Base-by-base conservation (phyloP, 1,140 invertebrate species). In the Geopemphigus sp. region DNA sequence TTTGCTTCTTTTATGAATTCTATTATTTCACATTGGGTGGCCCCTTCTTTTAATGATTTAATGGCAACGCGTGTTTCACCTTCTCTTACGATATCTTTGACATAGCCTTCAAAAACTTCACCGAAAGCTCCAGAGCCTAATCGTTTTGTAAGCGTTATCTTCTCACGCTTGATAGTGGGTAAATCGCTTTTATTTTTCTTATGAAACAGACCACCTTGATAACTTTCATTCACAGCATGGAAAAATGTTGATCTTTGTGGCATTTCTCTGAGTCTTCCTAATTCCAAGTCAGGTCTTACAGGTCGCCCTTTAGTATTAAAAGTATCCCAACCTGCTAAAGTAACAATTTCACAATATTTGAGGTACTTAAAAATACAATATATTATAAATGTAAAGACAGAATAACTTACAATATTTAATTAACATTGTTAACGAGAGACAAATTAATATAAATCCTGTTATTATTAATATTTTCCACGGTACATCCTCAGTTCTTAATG, bases 1-100 rank as follows among this genome's bases (percentile, higher is more conserved):
- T 95, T 91, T 0, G 97, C 97, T 87, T 99, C 97, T 87, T 98
- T 96, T 12, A 99, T 85, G 84, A 99, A 98, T 85, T 98, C 96
- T 1, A 90, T 90, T 84, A 97, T 97, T 84, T 98, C 95, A 82
- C 92, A 90, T 45, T 92, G 90, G 5, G 91, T 92, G n/a, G 95
- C 95, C n/a, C 94, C 94, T 87, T 97, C 96, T 29, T 93, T 88
- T 53, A 98, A 87, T 0, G 95, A 97, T 87, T 96, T 97, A 12
- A 96, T 91, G 57, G 94, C 94, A 59, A 96, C 93, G 85, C 90
- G 90, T 14, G 90, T 89, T 29, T 90, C 88, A 11, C 83, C 82
- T 22, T 86, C 89, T 10, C 87, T 88, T 26, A 84, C 84, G 32
- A 93, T 85, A 81, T 90, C 88, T 82, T 89, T 89, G 0, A 93